Percentiles rank a stretch among this genome's conserved stretches.
Conservation (phyloP, 2,797 vertebrate species). For the Esox lucius region DNA sequence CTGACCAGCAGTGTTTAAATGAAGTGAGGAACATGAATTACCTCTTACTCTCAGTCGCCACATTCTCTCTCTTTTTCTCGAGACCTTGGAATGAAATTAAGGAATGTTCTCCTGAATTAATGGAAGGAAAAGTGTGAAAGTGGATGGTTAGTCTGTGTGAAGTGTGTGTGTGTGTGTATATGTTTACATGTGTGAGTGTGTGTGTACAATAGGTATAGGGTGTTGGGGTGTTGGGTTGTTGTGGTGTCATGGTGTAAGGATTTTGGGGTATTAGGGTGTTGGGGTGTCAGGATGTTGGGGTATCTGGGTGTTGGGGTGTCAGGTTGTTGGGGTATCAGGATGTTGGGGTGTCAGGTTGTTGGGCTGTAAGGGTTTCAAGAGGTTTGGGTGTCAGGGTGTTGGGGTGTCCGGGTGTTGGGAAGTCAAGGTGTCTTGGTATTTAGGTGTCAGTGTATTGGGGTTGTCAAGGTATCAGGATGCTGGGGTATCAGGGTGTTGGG, state of each 20-base stretch:
- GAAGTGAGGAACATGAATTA: conserved; percentile 79
- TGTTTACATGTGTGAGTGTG: not conserved
- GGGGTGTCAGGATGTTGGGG: conserved; percentile 37
- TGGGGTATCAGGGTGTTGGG: conserved; percentile 13
- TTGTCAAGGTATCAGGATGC: not conserved
- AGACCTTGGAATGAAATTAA: conserved; percentile 71
- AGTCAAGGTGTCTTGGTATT: conserved; percentile 26
- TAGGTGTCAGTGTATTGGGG: not conserved
- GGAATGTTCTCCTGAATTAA: conserved; percentile 64
- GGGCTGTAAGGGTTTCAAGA: too few relatives aligned
- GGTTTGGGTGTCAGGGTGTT: too few relatives aligned
- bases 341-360: too few relatives aligned
- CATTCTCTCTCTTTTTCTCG: conserved; percentile 45
- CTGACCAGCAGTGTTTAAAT: conserved; percentile 80
- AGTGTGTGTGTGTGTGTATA: not conserved
- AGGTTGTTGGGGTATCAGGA: not conserved
- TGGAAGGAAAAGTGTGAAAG: conserved; percentile 57
- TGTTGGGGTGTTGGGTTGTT: too few relatives aligned
- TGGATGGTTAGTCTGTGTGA: conserved; percentile 27
- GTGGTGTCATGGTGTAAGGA: not conserved
- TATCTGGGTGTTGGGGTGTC: conserved; percentile 32
- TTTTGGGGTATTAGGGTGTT: conserved; percentile 6
- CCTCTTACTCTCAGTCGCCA: conserved; percentile 53
- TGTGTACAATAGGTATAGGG: not conserved
- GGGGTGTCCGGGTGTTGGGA: not conserved